These are phyloP conservation scores for Himantopus leucocephalus DNA, from an alignment of 2,113 vertebrate genomes.

Conservation along the genomic window DNA sequence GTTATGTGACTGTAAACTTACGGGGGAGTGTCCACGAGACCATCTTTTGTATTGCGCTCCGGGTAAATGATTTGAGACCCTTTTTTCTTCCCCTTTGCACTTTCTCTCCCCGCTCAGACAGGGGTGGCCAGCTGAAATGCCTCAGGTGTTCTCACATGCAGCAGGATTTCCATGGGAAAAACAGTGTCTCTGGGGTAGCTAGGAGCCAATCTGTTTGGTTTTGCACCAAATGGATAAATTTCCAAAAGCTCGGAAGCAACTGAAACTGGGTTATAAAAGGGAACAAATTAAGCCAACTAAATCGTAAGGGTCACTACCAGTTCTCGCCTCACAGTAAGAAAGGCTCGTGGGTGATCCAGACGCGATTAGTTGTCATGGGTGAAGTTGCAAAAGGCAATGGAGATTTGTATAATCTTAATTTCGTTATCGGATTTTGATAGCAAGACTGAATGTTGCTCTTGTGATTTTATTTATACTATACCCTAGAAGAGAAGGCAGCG, in stretches of 20 bases:
- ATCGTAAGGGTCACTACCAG: background rate
- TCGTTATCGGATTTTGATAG: background rate
- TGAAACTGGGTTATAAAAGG: background rate
- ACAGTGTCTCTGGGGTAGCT: background rate
- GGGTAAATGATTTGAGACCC: background rate
- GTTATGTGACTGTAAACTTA: background rate
- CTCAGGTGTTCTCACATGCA: background rate
- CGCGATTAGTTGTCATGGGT: background rate
- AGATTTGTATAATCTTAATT: background rate
- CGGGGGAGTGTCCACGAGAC: background rate
- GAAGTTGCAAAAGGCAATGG: background rate
- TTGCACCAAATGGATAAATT: background rate
- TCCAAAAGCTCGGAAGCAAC: background rate
- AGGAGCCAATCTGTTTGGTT: background rate
- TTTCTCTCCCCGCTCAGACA: background rate
- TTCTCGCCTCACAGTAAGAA: background rate
- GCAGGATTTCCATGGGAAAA: background rate
- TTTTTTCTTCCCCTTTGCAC: background rate
- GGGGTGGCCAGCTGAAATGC: background rate
- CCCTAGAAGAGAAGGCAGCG: background rate
- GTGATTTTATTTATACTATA: background rate
- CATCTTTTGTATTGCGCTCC: background rate
- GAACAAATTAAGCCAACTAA: background rate
- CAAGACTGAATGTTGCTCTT: background rate
- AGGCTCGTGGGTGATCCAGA: background rate